Percentiles rank a stretch among this genome's conserved stretches.
Conservation (phyloP, 2,797 vertebrate genomes). For the Sebastes miniatus region DNA sequence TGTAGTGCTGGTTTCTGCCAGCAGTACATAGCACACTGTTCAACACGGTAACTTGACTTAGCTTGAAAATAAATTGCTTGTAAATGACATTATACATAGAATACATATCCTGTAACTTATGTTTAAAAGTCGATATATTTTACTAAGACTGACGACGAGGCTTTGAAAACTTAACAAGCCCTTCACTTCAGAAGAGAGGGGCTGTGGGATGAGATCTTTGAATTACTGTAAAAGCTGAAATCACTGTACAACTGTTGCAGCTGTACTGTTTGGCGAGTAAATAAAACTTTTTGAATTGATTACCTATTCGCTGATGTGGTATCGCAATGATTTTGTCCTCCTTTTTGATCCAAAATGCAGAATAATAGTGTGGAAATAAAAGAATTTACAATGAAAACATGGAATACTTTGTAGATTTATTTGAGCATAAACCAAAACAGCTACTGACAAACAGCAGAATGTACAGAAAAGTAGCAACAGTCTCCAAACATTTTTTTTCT, state of each 20-base stretch:
- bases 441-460: neutral
- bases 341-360: neutral
- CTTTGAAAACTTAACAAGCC: conserved; percentile 55
- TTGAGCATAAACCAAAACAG: conserved; percentile 3
- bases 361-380: neutral
- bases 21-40: conserved; percentile 10
- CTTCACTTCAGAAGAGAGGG: conserved; percentile 44
- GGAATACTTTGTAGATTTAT: conserved; percentile 20
- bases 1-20: conserved; percentile 33
- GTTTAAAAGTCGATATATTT: conserved; percentile 73
- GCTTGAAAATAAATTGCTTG: conserved; percentile 12
- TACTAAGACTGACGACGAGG: conserved; percentile 65
- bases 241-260: conserved; percentile 77
- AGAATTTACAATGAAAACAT: neutral
- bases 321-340: neutral
- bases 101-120: conserved; percentile 52
- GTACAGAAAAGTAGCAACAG: neutral
- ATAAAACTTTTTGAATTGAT: conserved; percentile 68
- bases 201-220: conserved; percentile 54
- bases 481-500: too few species aligned
- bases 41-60: neutral
- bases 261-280: conserved; percentile 79
- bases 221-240: conserved; percentile 71
- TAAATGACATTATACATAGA: conserved; percentile 16
- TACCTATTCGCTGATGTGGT: neutral